Conservation (phyloP, 2,888 invertebrate species). For the Rhagonycha lutea region DNA sequence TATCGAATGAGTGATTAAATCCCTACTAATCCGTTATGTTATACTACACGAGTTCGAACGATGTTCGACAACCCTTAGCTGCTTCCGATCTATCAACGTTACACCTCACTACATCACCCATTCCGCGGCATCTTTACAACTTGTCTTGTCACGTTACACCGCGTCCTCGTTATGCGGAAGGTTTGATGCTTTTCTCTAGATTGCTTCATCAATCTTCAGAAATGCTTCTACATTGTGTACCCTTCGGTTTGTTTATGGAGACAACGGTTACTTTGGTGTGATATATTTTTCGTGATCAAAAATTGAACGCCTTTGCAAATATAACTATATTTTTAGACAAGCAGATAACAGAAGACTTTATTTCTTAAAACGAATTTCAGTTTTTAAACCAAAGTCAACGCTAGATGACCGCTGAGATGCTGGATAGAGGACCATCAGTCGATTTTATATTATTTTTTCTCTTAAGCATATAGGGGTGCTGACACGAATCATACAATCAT, state of each 20-base stretch:
- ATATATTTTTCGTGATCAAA: slow-evolving; percentile 25
- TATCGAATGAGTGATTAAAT: slow-evolving; percentile 39
- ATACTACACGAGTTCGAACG: slow-evolving; percentile 42
- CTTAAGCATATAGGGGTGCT: not conserved
- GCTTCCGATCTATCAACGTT: slow-evolving; percentile 47
- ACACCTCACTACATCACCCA: slow-evolving; percentile 42
- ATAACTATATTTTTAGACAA: not conserved
- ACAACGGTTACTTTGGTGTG: slow-evolving; percentile 29
- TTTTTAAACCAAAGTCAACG: not conserved
- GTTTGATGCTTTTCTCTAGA: slow-evolving; percentile 45
- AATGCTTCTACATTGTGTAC: slow-evolving; percentile 33
- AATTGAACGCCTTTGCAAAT: slow-evolving; percentile 22
- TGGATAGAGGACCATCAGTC: not conserved
- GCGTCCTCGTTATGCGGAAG: slow-evolving; percentile 44
- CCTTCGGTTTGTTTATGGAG: slow-evolving; percentile 35
- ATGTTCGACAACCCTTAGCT: slow-evolving; percentile 42
- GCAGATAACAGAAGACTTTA: not conserved
- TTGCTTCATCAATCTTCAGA: slow-evolving; percentile 45
- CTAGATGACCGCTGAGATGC: not conserved
- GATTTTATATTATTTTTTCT: not conserved
- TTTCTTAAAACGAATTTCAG: not conserved
- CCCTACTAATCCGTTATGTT: slow-evolving; percentile 43
- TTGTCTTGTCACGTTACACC: slow-evolving; percentile 44
- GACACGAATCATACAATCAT: not conserved
- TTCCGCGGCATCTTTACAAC: slow-evolving; percentile 45